Percentiles rank a stretch among this genome's conserved stretches.
phyloP scores from a whole-genome alignment of 2,113 vertebrate species.

The Onychostruthus taczanowskii region DNA sequence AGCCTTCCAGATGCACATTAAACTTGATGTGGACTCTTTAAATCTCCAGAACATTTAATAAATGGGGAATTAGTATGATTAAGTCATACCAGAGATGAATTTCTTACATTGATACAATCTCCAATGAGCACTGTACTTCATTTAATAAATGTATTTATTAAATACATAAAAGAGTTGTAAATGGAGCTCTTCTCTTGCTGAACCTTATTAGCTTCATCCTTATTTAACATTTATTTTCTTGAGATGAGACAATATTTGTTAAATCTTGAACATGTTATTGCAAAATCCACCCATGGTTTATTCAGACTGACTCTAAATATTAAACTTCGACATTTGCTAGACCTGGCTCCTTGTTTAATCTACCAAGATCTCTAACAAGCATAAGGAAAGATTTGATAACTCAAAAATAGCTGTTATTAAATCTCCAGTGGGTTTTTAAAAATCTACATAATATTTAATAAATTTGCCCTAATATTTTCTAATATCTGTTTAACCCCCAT shows the following conservation, averaged over 20 bases:
- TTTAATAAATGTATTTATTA: constrained; percentile 75
- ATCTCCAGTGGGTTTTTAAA: constrained; percentile 35
- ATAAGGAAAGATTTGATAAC: constrained; percentile 37
- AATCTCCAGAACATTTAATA: constrained; percentile 62
- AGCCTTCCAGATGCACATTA: constrained; percentile 33
- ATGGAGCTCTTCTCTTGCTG: constrained; percentile 53
- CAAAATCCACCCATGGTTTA: constrained; percentile 51
- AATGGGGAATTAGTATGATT: constrained; percentile 52
- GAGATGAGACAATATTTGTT: constrained; percentile 65
- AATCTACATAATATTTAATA: constrained; percentile 65
- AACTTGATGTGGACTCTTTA: constrained; percentile 36
- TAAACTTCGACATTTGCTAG: constrained; percentile 54
- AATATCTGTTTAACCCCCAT: constrained; percentile 51
- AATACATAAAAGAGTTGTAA: constrained; percentile 67
- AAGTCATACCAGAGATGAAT: constrained; percentile 52
- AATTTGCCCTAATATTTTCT: constrained; percentile 23
- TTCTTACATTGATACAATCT: constrained; percentile 49
- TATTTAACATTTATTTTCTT: constrained; percentile 63
- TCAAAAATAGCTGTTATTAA: constrained; percentile 43
- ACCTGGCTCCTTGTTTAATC: constrained; percentile 46
- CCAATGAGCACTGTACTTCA: constrained; percentile 49
- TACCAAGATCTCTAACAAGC: constrained; percentile 23
- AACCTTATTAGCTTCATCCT: constrained; percentile 51
- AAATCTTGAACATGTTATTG: constrained; percentile 29
- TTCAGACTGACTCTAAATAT: constrained; percentile 62